Percentiles rank a stretch among this genome's conserved stretches.
These are phyloP conservation scores for Burhinus bistriatus DNA, from an alignment of 2,113 vertebrate genomes.

Conservation along the genomic window DNA sequence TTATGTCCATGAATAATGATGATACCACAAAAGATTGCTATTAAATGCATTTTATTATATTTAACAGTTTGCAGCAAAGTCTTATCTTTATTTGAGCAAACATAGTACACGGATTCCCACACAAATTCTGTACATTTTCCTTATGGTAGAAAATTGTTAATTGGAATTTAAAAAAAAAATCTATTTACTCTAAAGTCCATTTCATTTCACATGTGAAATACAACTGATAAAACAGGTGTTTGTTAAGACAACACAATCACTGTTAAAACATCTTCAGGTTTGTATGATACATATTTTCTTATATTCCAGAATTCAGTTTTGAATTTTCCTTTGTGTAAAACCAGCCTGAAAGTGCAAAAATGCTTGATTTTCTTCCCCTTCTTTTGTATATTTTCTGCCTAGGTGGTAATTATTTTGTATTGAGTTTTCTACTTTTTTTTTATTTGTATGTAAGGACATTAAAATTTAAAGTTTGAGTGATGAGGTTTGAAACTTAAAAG, in stretches of 20 bases:
- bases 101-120: slow-evolving; percentile 46
- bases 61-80: slow-evolving; percentile 51
- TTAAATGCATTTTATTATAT: slow-evolving; percentile 60
- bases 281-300: background rate
- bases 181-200: slow-evolving; percentile 56
- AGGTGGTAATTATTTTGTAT: background rate
- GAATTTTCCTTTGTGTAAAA: slow-evolving; percentile 26
- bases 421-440: background rate
- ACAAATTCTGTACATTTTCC: slow-evolving; percentile 51
- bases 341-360: background rate
- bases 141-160: slow-evolving; percentile 39
- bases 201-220: slow-evolving; percentile 62
- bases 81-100: slow-evolving; percentile 69
- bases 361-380: background rate
- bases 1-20: slow-evolving; percentile 39
- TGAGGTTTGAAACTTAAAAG: background rate
- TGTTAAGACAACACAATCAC: slow-evolving; percentile 16
- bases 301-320: slow-evolving; percentile 6
- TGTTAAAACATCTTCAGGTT: slow-evolving; percentile 54
- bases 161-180: slow-evolving; percentile 15
- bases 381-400: background rate
- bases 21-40: slow-evolving; percentile 50
- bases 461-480: background rate
- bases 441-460: background rate
- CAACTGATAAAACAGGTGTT: background rate